These are phyloP conservation scores for Hedychridium roseum DNA, from an alignment of 2,888 invertebrate genomes.

Conservation along the genomic window DNA sequence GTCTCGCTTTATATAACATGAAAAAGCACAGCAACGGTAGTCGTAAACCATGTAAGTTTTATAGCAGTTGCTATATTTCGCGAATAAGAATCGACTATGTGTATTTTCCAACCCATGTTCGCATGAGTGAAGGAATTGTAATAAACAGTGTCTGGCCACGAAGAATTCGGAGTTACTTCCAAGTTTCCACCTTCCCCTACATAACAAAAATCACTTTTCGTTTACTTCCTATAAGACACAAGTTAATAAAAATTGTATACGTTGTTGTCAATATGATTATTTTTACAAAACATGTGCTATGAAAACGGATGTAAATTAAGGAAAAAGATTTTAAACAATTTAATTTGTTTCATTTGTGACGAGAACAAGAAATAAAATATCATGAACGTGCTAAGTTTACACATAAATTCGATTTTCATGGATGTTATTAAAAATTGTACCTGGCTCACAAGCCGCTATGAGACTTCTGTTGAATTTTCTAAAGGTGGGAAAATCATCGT, in stretches of 20 bases:
- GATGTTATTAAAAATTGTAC: constrained; percentile 45
- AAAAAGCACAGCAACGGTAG: constrained; percentile 35
- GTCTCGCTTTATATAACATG: constrained; percentile 24
- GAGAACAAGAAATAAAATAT: no score
- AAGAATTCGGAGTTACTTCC: constrained; percentile 83
- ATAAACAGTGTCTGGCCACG: constrained; percentile 92
- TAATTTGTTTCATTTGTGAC: no score
- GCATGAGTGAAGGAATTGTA: constrained; percentile 93
- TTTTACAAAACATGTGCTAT: not conserved
- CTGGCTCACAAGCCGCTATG: constrained; percentile 72
- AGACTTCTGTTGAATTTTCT: constrained; percentile 86
- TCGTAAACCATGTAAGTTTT: constrained; percentile 29
- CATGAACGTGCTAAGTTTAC: no score
- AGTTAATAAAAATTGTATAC: not conserved
- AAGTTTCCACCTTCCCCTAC: constrained; percentile 76
- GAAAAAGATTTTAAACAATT: no score
- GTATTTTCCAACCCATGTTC: constrained; percentile 96
- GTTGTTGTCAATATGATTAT: not conserved
- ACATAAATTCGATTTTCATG: no score
- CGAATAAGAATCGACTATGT: constrained; percentile 82
- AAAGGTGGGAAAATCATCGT: constrained; percentile 81
- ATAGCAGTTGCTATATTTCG: constrained; percentile 40
- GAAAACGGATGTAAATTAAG: no score
- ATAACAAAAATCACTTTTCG: constrained; percentile 16
- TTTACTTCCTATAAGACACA: not conserved